Evolutionary conservation across 2,113 vertebrate species (phyloP).

Genomic region (Dromaius novaehollandiae): DNA sequence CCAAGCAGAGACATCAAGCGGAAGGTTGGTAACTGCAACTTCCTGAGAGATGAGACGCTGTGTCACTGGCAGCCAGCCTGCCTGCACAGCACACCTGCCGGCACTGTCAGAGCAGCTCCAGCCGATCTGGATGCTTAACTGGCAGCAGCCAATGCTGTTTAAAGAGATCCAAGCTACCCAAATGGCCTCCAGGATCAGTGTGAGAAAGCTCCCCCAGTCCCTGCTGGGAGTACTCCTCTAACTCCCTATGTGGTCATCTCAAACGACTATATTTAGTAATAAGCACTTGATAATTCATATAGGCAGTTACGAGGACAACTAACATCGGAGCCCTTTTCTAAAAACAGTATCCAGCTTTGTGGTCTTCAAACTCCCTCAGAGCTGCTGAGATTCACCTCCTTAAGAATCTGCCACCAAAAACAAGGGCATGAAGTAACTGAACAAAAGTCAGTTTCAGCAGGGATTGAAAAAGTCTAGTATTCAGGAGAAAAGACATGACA

Average conservation of each 20-base stretch:
- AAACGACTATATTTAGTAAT: too few relatives aligned
- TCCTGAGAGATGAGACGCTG: not conserved
- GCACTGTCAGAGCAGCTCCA: not conserved
- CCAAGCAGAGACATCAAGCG: not conserved
- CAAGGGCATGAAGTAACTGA: too few relatives aligned
- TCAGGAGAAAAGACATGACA: not conserved
- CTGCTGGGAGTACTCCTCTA: not conserved
- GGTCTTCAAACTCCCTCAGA: too few relatives aligned
- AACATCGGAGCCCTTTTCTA: too few relatives aligned
- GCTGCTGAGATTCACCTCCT: too few relatives aligned
- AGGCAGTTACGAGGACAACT: too few relatives aligned
- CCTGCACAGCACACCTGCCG: not conserved
- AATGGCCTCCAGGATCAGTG: not conserved
- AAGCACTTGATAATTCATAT: too few relatives aligned
- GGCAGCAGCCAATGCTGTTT: not conserved
- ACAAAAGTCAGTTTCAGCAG: too few relatives aligned
- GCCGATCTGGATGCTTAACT: not conserved
- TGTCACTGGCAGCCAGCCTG: not conserved
- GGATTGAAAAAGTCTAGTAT: not conserved
- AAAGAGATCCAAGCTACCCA: not conserved
- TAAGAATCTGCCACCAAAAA: too few relatives aligned
- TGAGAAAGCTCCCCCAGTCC: not conserved
- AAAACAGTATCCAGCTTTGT: too few relatives aligned
- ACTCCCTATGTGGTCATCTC: not conserved
- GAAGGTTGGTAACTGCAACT: not conserved